Percentiles rank a stretch among this genome's conserved stretches.
Evolutionary conservation across 2,113 vertebrate genomes (phyloP).

Genomic region (Calyptommatus sinebrachiatus): DNA sequence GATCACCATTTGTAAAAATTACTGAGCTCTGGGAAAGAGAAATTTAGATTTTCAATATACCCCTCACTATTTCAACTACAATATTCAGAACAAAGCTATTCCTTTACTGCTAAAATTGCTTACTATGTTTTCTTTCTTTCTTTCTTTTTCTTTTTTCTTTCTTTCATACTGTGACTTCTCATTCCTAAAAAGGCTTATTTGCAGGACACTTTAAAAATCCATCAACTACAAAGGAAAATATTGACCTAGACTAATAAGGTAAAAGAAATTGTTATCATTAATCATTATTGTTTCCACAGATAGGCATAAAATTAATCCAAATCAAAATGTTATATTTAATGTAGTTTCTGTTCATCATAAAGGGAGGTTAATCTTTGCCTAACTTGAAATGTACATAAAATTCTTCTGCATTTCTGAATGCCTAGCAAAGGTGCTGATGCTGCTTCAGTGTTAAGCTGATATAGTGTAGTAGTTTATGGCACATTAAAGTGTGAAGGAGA

Average conservation of each 20-base stretch:
- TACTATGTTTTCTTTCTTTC: not conserved
- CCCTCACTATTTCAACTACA: not conserved
- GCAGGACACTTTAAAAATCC: not conserved
- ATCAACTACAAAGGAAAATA: not conserved
- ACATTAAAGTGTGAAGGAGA: conserved; percentile 7
- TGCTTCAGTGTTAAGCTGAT: not conserved
- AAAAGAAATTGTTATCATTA: too few species aligned
- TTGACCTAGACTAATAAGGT: too few species aligned
- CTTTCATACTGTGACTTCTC: not conserved
- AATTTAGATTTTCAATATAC: not conserved
- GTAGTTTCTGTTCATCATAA: not conserved
- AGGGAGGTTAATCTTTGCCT: not conserved
- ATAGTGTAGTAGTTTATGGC: not conserved
- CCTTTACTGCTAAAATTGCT: not conserved
- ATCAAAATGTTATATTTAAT: not conserved
- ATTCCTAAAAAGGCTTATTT: not conserved
- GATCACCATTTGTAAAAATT: too few species aligned
- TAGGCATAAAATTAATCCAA: not conserved
- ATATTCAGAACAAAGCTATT: not conserved
- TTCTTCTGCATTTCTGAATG: not conserved
- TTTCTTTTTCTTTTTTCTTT: not conserved
- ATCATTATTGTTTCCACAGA: not conserved
- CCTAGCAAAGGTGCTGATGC: not conserved
- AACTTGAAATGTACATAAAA: conserved; percentile 8
- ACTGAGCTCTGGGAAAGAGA: too few species aligned